A percentile compares a stretch with the other conserved stretches of the same genome.
Conservation (phyloP, 2,797 vertebrate genomes). For the Ciconia nigra region DNA sequence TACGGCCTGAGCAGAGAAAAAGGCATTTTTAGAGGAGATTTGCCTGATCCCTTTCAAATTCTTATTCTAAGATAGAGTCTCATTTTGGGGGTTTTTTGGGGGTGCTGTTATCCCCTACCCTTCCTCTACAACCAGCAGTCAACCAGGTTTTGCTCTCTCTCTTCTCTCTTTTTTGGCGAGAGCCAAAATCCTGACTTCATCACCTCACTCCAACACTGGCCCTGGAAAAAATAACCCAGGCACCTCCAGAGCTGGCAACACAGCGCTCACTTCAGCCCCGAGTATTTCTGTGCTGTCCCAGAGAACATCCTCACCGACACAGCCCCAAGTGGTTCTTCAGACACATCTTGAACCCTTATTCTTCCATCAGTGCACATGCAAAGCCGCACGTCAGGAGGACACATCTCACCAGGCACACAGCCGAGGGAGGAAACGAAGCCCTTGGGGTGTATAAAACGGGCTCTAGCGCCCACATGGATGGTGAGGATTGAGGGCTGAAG, state of each 20-base stretch:
- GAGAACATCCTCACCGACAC: neutral
- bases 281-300: neutral
- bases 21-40: neutral
- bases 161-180: neutral
- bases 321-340: neutral
- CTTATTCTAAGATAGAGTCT: neutral
- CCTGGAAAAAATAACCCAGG: neutral
- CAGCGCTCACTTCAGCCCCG: rapidly evolving
- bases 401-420: neutral
- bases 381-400: neutral
- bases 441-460: neutral
- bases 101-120: neutral
- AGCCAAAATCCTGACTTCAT: neutral
- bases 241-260: neutral
- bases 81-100: rapidly evolving
- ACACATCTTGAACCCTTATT: neutral
- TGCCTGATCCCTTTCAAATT: neutral
- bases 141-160: neutral
- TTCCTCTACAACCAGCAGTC: neutral
- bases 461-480: neutral
- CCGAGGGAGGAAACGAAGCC: neutral
- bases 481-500: neutral
- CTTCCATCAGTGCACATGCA: neutral
- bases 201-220: rapidly evolving
- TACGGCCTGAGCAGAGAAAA: neutral